These are phyloP conservation scores for Melanotus villosus DNA, from an alignment of 2,888 invertebrate species.

Conservation along the genomic window DNA sequence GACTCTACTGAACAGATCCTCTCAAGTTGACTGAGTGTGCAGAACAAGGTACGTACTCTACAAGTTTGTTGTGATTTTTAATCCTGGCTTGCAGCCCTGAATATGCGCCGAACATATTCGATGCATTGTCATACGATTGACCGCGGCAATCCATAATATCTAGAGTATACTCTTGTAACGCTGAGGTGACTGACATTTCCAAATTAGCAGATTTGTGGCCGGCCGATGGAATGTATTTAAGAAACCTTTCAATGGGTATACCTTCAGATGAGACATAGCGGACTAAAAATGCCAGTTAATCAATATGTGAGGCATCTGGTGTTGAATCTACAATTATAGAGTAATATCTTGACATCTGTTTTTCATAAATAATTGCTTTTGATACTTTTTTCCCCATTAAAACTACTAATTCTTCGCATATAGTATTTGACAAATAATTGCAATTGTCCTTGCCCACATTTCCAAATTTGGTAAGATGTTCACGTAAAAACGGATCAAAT, in stretches of 20 bases:
- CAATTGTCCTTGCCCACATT: neutral
- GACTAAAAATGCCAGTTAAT: conserved; percentile 27
- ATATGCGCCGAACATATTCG: neutral
- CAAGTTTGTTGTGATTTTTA: neutral
- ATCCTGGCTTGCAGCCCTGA: too few relatives aligned
- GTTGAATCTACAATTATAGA: too few relatives aligned
- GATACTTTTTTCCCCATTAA: conserved; percentile 31
- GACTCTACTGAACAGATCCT: neutral
- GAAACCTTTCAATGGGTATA: neutral
- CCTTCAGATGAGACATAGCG: conserved; percentile 46
- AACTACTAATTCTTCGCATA: neutral
- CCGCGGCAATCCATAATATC: neutral
- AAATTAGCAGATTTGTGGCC: neutral
- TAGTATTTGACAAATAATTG: neutral
- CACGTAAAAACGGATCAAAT: neutral
- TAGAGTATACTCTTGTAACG: neutral
- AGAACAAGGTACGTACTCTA: neutral
- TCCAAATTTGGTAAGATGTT: neutral
- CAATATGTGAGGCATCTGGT: conserved; percentile 25
- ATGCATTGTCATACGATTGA: neutral
- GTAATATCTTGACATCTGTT: conserved; percentile 26
- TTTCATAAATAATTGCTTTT: conserved; percentile 17
- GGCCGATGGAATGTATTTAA: neutral
- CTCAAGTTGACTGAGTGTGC: neutral
- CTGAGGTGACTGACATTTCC: neutral